Base-by-base conservation (phyloP, 23 tunicate genomes). In the Styela clava region DNA sequence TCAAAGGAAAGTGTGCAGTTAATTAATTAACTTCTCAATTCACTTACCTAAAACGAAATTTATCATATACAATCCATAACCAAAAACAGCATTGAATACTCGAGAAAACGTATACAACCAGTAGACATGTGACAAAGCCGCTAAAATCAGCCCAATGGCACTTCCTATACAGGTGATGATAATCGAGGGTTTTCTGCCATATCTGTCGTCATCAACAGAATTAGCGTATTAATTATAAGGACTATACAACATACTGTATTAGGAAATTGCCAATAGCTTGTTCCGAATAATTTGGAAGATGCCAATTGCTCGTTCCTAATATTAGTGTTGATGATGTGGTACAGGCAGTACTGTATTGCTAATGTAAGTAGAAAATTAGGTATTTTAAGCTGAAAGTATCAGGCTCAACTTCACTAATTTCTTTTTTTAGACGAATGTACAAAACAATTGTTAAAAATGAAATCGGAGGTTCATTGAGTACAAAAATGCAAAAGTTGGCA, bases 21-120 rank as follows among this genome's bases (percentile, higher is more conserved):
- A n/a, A n/a, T n/a, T n/a, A n/a, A n/a, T n/a, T n/a, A n/a, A n/a
- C n/a, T n/a, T n/a, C n/a, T n/a, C n/a, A n/a, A n/a, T n/a, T n/a
- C n/a, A 44, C 32, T 71, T 74, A 89, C 94, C 67, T 68, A 68
- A 70, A 52, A 89, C 94, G 63, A 89, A 89, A 44, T 85, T 70
- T 21, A 85, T 34, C 7, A 89, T n/a, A 29, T 31, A 74, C 28
- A 52, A 51, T 27, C 94, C 94, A 30, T 63, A 89, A 19, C 88
- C 94, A 33, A 79, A 84, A 74, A 89, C 71, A 31, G 94, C 85
- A 16, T 62, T 74, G 22, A 89, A 21, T 16, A 89, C 34, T 22
- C 94, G 85, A 64, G 76, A 84, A 20, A 84, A 61, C 19, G 83
- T 88, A 63, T 85, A 89, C 1, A 84, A 37, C 88, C 88, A 84